A percentile compares a stretch with the other conserved stretches of the same genome.
phyloP scores from a whole-genome alignment of 1,140 invertebrate genomes.

The Caenorhabditis brenneri region DNA sequence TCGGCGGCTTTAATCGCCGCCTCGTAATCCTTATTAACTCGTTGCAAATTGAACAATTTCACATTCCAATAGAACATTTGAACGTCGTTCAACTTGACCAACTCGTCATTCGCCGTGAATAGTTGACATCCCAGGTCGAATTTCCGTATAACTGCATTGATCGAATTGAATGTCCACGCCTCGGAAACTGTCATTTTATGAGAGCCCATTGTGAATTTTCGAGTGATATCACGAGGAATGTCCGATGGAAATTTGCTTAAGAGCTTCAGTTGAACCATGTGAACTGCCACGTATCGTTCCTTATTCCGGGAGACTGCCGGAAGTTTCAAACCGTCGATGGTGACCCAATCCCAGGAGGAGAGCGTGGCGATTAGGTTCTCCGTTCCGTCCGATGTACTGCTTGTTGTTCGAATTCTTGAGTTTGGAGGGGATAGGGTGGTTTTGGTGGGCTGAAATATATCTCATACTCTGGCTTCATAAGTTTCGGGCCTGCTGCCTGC shows the following conservation, averaged over 20 bases:
- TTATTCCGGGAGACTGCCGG: conserved; percentile 45
- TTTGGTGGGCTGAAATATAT: background rate
- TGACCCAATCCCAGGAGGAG: conserved; percentile 53
- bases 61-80: conserved; percentile 59
- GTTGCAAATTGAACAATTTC: conserved; percentile 50
- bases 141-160: conserved; percentile 55
- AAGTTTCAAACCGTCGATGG: conserved; percentile 50
- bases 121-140: conserved; percentile 58
- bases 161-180: conserved; percentile 58
- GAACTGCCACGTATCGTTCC: conserved; percentile 51
- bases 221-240: conserved; percentile 46
- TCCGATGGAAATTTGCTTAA: conserved; percentile 56
- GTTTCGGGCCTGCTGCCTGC: conserved; percentile 87
- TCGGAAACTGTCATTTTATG: conserved; percentile 56
- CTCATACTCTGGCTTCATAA: conserved; percentile 74
- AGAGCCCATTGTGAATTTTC: conserved; percentile 53
- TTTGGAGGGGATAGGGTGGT: background rate
- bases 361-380: conserved; percentile 9
- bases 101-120: conserved; percentile 55
- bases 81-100: conserved; percentile 53
- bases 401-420: background rate
- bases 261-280: conserved; percentile 58
- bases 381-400: background rate
- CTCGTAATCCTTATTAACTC: background rate
- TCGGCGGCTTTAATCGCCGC: background rate